phyloP scores from a whole-genome alignment of 2,888 invertebrate genomes.

The Lithosia quadra region DNA sequence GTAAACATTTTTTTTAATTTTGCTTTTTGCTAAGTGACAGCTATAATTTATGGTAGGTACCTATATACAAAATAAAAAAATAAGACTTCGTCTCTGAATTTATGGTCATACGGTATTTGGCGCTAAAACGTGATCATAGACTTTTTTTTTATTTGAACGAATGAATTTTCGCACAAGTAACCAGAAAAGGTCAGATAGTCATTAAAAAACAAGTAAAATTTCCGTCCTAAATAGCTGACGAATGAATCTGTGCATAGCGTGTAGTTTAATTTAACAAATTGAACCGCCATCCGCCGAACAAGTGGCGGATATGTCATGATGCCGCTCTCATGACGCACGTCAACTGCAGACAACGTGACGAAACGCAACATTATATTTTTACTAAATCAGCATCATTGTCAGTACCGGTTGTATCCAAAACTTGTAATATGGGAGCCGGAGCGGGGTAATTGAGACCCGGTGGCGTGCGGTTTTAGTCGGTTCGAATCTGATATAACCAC shows the following conservation, averaged over 20 bases:
- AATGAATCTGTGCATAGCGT: conserved; percentile 73
- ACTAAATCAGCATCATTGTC: not conserved
- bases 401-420: not conserved
- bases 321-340: conserved; percentile 62
- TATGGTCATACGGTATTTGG: too few species aligned
- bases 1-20: too few species aligned
- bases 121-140: not conserved
- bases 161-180: not conserved
- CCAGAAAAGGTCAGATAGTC: not conserved
- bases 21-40: too few species aligned
- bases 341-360: conserved; percentile 28
- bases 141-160: too few species aligned
- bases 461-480: too few species aligned
- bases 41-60: too few species aligned
- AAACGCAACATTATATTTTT: conserved; percentile 39
- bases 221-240: conserved; percentile 42
- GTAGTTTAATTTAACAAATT: conserved; percentile 78
- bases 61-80: too few species aligned
- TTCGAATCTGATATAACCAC: too few species aligned
- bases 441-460: too few species aligned
- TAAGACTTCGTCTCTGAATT: too few species aligned
- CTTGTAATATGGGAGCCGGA: too few species aligned
- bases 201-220: conserved; percentile 21
- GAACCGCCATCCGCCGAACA: conserved; percentile 73
- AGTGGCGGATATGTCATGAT: conserved; percentile 74